phyloP scores from a whole-genome alignment of 2,888 invertebrate species.

The Agrilus biguttatus region DNA sequence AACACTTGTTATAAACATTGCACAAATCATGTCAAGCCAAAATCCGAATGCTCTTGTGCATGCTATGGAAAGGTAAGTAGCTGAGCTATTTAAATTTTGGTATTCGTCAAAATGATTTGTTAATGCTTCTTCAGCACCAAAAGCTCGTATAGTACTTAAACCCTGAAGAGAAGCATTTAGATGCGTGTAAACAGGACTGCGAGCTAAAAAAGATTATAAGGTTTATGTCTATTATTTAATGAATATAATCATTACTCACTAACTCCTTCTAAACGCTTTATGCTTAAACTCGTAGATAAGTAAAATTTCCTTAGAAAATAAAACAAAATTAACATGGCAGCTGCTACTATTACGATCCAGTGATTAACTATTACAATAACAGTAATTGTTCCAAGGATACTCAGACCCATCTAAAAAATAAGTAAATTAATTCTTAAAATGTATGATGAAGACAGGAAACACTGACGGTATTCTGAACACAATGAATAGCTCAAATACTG shows the following conservation, averaged over 20 bases:
- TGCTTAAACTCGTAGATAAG: constrained; percentile 56
- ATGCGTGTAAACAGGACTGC: constrained; percentile 66
- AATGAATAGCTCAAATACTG: too few relatives aligned
- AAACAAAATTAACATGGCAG: constrained; percentile 48
- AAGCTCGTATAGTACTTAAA: constrained; percentile 59
- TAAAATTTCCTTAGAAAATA: constrained; percentile 52
- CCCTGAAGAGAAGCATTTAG: constrained; percentile 63
- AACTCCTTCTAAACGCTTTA: constrained; percentile 56
- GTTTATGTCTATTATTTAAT: neutral
- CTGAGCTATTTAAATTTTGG: constrained; percentile 53
- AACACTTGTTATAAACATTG: constrained; percentile 44
- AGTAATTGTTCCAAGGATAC: constrained; percentile 53
- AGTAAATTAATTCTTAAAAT: neutral
- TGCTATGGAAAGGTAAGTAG: constrained; percentile 54
- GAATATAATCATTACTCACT: constrained; percentile 33
- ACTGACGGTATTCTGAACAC: too few relatives aligned
- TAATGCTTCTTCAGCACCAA: constrained; percentile 47
- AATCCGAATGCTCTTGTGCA: constrained; percentile 54
- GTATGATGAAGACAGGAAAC: too few relatives aligned
- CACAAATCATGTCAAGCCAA: constrained; percentile 48
- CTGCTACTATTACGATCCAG: constrained; percentile 51
- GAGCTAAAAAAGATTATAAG: constrained; percentile 35
- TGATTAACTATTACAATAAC: constrained; percentile 60
- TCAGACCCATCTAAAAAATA: constrained; percentile 41
- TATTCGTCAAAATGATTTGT: constrained; percentile 46